Percentiles rank a stretch among this genome's conserved stretches.
phyloP scores from a whole-genome alignment of 2,888 invertebrate genomes.

The Caenorhabditis sp. region DNA sequence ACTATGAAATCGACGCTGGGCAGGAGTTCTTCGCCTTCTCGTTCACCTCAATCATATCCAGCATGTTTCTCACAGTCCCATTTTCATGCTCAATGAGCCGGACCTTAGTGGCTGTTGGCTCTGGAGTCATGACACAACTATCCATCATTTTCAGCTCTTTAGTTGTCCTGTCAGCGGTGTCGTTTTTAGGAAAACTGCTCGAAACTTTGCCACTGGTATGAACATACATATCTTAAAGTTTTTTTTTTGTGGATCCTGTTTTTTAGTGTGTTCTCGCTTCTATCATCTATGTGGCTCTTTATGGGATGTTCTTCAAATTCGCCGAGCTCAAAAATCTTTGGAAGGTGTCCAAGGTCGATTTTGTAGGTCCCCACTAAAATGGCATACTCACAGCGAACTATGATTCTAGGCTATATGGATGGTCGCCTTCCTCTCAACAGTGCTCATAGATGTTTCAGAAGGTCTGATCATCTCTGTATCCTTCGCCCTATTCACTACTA shows the following conservation, averaged over 20 bases:
- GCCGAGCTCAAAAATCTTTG: constrained; percentile 61
- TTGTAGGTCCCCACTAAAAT: constrained; percentile 68
- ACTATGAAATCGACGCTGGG: constrained; percentile 73
- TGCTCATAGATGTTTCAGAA: constrained; percentile 67
- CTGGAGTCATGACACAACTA: constrained; percentile 84
- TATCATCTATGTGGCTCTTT: constrained; percentile 83
- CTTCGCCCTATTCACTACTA: constrained; percentile 70
- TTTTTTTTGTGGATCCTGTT: no score
- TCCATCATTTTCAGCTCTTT: constrained; percentile 83
- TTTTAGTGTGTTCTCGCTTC: constrained; percentile 81
- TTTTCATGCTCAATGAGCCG: constrained; percentile 74
- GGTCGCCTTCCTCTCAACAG: constrained; percentile 69
- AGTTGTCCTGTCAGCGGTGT: constrained; percentile 81
- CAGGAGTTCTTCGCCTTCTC: constrained; percentile 71
- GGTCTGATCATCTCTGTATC: constrained; percentile 66
- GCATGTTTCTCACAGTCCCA: constrained; percentile 74
- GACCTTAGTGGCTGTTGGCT: constrained; percentile 81
- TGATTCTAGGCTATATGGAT: constrained; percentile 68
- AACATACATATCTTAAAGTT: no score
- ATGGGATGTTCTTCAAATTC: constrained; percentile 78
- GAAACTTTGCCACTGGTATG: constrained; percentile 81
- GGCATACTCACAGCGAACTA: neutral
- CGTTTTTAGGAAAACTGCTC: constrained; percentile 84
- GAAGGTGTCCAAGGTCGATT: constrained; percentile 70
- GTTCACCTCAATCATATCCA: constrained; percentile 78